Percentiles rank a stretch among this genome's conserved stretches.
These are phyloP conservation scores for Podocnemis expansa DNA, from an alignment of 2,113 vertebrate genomes.

Conservation along the genomic window DNA sequence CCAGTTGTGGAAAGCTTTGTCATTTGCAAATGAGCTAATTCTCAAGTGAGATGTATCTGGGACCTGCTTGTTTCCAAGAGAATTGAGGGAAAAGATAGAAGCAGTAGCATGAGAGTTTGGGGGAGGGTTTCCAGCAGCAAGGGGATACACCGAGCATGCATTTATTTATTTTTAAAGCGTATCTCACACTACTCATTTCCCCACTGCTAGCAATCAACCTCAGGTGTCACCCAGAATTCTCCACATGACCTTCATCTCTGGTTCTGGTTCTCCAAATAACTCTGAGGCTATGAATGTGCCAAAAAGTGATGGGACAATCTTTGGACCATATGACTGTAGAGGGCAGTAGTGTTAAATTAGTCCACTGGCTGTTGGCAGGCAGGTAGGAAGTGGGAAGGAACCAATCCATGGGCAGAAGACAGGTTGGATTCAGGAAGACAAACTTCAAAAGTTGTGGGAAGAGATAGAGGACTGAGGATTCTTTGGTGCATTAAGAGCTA, in stretches of 20 bases:
- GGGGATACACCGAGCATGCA: not conserved
- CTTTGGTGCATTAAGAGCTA: not conserved
- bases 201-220: not conserved
- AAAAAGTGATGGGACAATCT: not conserved
- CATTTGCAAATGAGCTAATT: constrained; percentile 48
- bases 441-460: not conserved
- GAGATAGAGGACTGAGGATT: not conserved
- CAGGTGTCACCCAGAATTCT: not conserved
- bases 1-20: constrained; percentile 33
- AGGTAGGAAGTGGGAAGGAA: not conserved
- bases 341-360: not conserved
- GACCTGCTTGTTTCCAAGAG: constrained; percentile 30
- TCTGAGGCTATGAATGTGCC: not conserved
- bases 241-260: not conserved
- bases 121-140: not conserved
- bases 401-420: not conserved
- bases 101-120: not conserved
- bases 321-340: rapidly evolving
- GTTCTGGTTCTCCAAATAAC: rapidly evolving
- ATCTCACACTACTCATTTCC: not conserved
- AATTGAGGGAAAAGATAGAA: constrained; percentile 21
- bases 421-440: rapidly evolving
- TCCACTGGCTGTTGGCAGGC: not conserved
- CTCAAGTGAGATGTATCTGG: constrained; percentile 54
- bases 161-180: constrained; percentile 30